Conservation (phyloP, 1,140 invertebrate species). For the Melipona quadrifasciata region DNA sequence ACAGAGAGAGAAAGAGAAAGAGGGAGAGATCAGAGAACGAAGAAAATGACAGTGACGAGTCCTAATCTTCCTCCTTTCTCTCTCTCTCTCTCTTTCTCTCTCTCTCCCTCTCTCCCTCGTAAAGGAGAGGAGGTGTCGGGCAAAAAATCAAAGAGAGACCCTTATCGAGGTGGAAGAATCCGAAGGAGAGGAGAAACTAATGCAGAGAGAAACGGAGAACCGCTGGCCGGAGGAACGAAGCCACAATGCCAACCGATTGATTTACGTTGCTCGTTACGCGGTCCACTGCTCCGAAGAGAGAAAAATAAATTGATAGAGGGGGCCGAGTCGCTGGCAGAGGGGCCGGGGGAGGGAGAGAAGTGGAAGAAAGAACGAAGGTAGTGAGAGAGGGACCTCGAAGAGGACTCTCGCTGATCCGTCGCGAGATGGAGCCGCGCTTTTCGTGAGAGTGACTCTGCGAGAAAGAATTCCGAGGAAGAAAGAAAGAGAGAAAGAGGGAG, state of each 20-base stretch:
- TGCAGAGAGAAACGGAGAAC: constrained; percentile 40
- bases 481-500: constrained; percentile 5
- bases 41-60: background rate
- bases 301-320: constrained; percentile 81
- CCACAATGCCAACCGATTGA: constrained; percentile 81
- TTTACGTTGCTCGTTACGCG: constrained; percentile 82
- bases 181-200: background rate
- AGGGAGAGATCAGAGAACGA: background rate
- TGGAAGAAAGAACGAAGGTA: background rate
- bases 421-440: constrained; percentile 25
- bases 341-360: background rate
- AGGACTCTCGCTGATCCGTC: background rate
- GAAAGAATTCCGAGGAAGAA: background rate
- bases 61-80: background rate
- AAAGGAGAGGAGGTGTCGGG: background rate
- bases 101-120: background rate
- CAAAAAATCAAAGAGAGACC: background rate
- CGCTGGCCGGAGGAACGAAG: constrained; percentile 70
- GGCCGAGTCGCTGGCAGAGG: background rate
- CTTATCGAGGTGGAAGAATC: background rate
- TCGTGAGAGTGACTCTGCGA: constrained; percentile 14
- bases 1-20: background rate
- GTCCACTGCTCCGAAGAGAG: constrained; percentile 79
- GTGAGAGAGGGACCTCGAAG: constrained; percentile 26
- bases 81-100: background rate